Percentiles rank a stretch among this genome's conserved stretches.
phyloP scores from a whole-genome alignment of 2,797 vertebrate genomes.

The Mormyrops attenuatus region DNA sequence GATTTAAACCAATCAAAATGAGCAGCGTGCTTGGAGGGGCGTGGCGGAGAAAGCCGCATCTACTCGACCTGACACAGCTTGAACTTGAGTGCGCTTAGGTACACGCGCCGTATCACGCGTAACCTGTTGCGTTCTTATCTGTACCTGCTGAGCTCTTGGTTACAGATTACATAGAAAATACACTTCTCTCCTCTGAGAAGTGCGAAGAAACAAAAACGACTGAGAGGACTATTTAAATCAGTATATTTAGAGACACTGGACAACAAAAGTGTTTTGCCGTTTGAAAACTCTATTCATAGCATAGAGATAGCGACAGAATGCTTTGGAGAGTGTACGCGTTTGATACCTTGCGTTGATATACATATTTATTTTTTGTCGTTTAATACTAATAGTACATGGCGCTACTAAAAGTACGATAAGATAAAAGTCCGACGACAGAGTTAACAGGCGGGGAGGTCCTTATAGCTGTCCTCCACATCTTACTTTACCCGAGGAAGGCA shows the following conservation, averaged over 20 bases:
- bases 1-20: slow-evolving; percentile 31
- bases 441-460: background rate
- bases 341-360: background rate
- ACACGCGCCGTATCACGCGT: background rate
- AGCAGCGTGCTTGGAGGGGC: slow-evolving; percentile 13
- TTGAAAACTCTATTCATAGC: background rate
- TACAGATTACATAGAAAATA: background rate
- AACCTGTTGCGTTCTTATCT: background rate
- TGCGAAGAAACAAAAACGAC: background rate
- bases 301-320: background rate
- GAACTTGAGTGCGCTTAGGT: background rate
- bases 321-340: background rate
- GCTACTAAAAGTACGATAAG: background rate
- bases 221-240: background rate
- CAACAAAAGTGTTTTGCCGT: background rate
- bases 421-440: background rate
- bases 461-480: background rate
- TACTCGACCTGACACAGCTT: background rate
- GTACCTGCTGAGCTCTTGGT: background rate
- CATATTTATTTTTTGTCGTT: background rate
- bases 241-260: background rate
- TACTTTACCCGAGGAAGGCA: background rate
- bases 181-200: background rate
- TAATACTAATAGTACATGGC: background rate
- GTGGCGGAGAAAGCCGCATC: background rate